phyloP scores from a whole-genome alignment of 2,113 vertebrate species.

The Hoplias malabaricus region DNA sequence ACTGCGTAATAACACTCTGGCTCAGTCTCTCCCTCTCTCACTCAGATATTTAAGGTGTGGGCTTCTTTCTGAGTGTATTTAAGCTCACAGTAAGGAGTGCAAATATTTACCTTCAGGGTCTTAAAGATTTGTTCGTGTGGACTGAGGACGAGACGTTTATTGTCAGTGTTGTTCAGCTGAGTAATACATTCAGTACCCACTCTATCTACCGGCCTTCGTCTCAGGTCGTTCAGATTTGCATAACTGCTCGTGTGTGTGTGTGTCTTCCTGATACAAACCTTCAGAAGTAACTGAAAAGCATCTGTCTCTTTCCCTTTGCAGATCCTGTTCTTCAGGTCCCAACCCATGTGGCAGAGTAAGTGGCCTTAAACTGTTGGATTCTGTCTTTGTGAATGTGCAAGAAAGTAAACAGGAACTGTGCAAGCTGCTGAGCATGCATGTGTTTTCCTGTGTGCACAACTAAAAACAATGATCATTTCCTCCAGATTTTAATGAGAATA shows the following conservation, averaged over 20 bases:
- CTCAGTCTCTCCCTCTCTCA: not conserved
- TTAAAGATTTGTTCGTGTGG: not conserved
- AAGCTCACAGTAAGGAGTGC: not conserved
- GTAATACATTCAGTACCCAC: not conserved
- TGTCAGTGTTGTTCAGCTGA: not conserved
- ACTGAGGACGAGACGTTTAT: not conserved
- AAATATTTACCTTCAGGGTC: constrained; percentile 8
- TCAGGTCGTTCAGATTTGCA: constrained; percentile 1
- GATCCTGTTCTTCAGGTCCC: constrained; percentile 98
- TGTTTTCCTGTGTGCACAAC: constrained; percentile 27
- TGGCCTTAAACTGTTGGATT: constrained; percentile 45
- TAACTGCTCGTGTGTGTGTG: not conserved
- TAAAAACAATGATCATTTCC: not conserved
- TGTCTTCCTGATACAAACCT: not conserved
- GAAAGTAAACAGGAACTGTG: constrained; percentile 29
- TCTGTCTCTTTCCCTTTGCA: constrained; percentile 67
- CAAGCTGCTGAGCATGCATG: constrained; percentile 43
- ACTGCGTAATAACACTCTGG: no score
- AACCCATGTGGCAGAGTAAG: constrained; percentile 94
- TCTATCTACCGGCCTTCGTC: not conserved
- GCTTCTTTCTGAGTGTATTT: not conserved
- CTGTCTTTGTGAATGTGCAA: not conserved
- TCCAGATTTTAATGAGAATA: not conserved
- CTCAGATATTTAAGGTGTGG: not conserved
- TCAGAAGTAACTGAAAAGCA: constrained; percentile 20